Conservation (phyloP, 1,140 invertebrate species). For the Dreissena polymorpha region DNA sequence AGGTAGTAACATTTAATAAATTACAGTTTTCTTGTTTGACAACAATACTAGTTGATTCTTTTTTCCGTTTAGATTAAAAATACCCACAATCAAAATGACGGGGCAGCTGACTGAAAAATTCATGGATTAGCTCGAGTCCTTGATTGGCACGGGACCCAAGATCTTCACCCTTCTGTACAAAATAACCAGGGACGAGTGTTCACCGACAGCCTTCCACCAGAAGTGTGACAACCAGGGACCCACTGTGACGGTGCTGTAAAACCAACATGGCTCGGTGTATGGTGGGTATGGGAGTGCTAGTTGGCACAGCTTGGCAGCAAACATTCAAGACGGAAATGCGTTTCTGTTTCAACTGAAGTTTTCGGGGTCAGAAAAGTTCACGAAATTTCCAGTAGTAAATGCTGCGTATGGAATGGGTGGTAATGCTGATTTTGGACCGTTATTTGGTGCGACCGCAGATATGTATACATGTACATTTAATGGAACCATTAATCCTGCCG, state of each 20-base stretch:
- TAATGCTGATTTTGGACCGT: constrained; percentile 20
- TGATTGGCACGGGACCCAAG: constrained; percentile 19
- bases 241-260: constrained; percentile 52
- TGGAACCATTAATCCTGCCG: not conserved
- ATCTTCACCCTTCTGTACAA: constrained; percentile 50
- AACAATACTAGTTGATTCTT: too few species aligned
- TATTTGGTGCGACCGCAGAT: constrained; percentile 39
- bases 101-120: not conserved
- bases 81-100: constrained; percentile 2
- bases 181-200: constrained; percentile 40
- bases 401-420: constrained; percentile 15
- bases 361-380: not conserved
- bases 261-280: constrained; percentile 49
- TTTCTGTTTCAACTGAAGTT: constrained; percentile 55
- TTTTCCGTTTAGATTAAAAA: too few species aligned
- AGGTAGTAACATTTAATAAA: too few species aligned
- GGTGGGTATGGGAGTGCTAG: constrained; percentile 49
- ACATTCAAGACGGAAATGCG: constrained; percentile 40
- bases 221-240: constrained; percentile 50
- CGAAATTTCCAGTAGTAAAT: constrained; percentile 37
- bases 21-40: too few species aligned
- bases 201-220: constrained; percentile 39
- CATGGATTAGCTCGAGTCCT: constrained; percentile 19
- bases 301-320: constrained; percentile 27
- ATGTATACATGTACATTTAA: constrained; percentile 28